Evolutionary conservation across 2,113 vertebrate species (phyloP), one percentile per base, ranked within the genome.

Genomic region (Chaetura pelagica): DNA sequence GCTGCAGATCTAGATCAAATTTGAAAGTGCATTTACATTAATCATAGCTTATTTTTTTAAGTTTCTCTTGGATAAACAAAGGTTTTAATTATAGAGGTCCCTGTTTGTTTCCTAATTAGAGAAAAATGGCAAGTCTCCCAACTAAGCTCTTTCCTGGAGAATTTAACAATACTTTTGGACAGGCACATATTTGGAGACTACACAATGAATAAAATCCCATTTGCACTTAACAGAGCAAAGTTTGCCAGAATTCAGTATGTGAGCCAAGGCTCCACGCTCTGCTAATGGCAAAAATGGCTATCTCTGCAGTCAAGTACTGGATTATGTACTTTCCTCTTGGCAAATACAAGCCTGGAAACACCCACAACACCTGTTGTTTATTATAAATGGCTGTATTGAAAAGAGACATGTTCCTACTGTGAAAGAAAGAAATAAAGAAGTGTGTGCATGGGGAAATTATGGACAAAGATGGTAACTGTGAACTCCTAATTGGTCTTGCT

Each of bases 51-150:
- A 68, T 68, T 92, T 86, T 54, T 95, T 94, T 90, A 26, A 84
- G 84, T 40, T 94, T 96, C 63, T 84, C 97, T 96, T 97, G 96
- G 87, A 87, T 74, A 95, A 98, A 97, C 94, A 96, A 97, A 96
- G 58, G 38, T 96, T 97, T 97, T 98, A 98, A 97, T 98, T 97
- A 97, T 97, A 95, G 80, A 97, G 84, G 46, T 90, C 86, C 63
- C 10, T 75, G 69, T 63, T 93, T 97, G 93, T 96, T 97, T 97
- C 87, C 96, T 96, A 98, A 97, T 97, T 98, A 97, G 95, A 95
- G 57, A 93, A 97, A 98, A 98, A 97, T 97, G 96, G 93, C 95
- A 98, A 96, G 72, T 57, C 84, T 98, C 96, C 93, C 96, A 97
- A 71, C 88, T 88, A 91, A 97, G 92, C 59, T 80, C 61, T 61